These are phyloP conservation scores for Mimumesa dahlbomi DNA, from an alignment of 2,888 invertebrate genomes.

Conservation along the genomic window DNA sequence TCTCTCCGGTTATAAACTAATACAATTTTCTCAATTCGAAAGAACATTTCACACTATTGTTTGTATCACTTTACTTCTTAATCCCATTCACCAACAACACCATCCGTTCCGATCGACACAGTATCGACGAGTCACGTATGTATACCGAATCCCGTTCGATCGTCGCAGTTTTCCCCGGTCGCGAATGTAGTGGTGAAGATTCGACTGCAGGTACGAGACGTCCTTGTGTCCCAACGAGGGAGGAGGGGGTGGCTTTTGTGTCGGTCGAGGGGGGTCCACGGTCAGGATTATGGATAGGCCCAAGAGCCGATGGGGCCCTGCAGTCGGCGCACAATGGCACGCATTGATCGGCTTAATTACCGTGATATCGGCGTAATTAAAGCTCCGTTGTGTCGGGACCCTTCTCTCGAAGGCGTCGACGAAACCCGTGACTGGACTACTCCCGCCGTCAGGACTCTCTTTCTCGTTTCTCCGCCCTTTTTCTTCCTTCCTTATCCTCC, in stretches of 20 bases:
- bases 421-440: constrained; percentile 68
- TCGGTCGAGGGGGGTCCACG: constrained; percentile 46
- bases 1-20: too few relatives aligned
- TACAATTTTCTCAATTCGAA: too few relatives aligned
- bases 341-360: constrained; percentile 78
- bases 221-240: constrained; percentile 51
- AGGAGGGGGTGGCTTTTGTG: constrained; percentile 56
- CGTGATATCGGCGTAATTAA: constrained; percentile 79
- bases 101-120: too few relatives aligned
- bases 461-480: constrained; percentile 20
- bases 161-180: background rate
- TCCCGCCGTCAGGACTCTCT: constrained; percentile 56
- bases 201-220: constrained; percentile 44
- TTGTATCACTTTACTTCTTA: too few relatives aligned
- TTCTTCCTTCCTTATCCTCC: constrained; percentile 19
- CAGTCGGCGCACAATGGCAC: constrained; percentile 69
- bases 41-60: too few relatives aligned
- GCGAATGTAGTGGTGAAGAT: constrained; percentile 25
- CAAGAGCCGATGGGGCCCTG: constrained; percentile 54
- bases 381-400: constrained; percentile 73
- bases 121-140: too few relatives aligned
- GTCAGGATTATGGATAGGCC: constrained; percentile 60
- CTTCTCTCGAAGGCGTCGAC: constrained; percentile 63
- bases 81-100: too few relatives aligned
- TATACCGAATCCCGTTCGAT: background rate